These are phyloP conservation scores for Halesus radiatus DNA, from an alignment of 1,140 invertebrate species.

Conservation along the genomic window DNA sequence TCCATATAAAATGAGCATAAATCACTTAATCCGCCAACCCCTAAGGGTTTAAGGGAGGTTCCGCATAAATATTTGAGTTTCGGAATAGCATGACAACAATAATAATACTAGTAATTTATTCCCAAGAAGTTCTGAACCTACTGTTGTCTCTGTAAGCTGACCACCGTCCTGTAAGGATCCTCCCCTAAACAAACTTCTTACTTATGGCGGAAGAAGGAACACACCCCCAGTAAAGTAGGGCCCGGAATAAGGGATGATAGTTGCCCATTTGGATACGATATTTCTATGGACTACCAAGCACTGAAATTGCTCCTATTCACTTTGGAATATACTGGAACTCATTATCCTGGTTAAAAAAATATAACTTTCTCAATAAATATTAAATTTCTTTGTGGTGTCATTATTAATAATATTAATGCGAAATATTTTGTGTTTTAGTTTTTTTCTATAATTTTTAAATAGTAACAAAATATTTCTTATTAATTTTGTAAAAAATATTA, in stretches of 20 bases:
- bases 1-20: neutral
- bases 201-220: slow-evolving; percentile 40
- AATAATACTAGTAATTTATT: neutral
- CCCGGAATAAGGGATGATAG: neutral
- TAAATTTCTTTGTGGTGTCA: no score
- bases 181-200: slow-evolving; percentile 54
- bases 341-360: no score
- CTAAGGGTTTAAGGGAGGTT: neutral
- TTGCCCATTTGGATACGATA: no score
- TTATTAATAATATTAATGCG: no score
- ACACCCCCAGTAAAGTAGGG: neutral
- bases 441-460: no score
- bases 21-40: neutral
- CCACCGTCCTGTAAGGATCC: neutral
- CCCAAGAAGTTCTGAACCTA: slow-evolving; percentile 12
- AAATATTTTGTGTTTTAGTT: no score
- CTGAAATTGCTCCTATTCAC: no score
- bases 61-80: slow-evolving; percentile 30
- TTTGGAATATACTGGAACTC: no score
- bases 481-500: no score
- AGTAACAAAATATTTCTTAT: no score
- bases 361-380: no score
- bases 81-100: slow-evolving; percentile 1
- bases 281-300: no score
- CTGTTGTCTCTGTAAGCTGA: slow-evolving; percentile 25